Evolutionary conservation across 2,797 vertebrate species (phyloP).

Genomic region (Buceros bicornis): DNA sequence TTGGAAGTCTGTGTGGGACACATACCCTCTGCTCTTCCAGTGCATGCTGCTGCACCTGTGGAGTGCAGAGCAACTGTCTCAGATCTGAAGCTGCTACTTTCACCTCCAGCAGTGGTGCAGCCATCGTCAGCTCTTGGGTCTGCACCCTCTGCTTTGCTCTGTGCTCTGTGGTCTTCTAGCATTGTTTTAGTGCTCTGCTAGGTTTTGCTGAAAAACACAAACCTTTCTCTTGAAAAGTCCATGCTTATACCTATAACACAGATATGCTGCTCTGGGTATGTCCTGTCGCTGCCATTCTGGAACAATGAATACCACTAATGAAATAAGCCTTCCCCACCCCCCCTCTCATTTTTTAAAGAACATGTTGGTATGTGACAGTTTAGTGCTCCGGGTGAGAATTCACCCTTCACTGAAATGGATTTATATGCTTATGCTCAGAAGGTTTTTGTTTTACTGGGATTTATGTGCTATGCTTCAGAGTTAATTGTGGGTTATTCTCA

Average conservation of each 20-base stretch:
- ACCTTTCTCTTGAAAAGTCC: background rate
- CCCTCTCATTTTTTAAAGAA: background rate
- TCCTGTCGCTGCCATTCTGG: background rate
- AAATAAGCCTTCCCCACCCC: background rate
- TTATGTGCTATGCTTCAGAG: background rate
- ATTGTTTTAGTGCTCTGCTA: background rate
- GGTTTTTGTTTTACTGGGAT: background rate
- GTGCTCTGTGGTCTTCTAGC: background rate
- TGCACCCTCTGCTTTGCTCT: background rate
- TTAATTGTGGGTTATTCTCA: constrained; percentile 30
- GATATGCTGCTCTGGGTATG: background rate
- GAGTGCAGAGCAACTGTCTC: background rate
- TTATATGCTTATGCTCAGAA: background rate
- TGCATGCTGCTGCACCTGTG: background rate
- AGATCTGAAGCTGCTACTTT: background rate
- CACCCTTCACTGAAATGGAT: background rate
- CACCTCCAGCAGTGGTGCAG: background rate
- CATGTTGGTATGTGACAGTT: background rate
- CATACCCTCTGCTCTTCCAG: background rate
- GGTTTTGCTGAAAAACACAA: background rate
- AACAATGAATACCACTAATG: background rate
- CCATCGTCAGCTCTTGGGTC: background rate
- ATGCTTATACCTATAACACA: background rate
- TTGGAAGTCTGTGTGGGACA: background rate
- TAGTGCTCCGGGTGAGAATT: background rate